These are phyloP conservation scores for Trichomycterus rosablanca DNA, from an alignment of 2,113 vertebrate species.

Conservation along the genomic window DNA sequence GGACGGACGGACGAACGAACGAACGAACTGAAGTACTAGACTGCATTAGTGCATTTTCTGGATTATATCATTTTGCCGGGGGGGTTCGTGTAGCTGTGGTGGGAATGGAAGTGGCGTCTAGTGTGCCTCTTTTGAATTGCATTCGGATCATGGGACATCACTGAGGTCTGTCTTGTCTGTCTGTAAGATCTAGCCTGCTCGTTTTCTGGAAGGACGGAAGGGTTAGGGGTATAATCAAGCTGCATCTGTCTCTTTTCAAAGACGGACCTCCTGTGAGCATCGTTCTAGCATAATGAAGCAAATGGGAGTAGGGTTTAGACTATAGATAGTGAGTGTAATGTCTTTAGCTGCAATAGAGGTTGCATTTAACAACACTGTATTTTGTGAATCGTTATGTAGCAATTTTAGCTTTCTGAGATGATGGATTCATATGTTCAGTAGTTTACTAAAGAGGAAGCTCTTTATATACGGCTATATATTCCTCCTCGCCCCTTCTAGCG, in stretches of 20 bases:
- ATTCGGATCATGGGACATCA: too few species aligned
- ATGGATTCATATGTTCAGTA: conserved; percentile 54
- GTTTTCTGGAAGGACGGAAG: conserved; percentile 25
- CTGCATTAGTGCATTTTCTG: too few species aligned
- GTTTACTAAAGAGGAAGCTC: conserved; percentile 59
- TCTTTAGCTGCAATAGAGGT: conserved; percentile 65
- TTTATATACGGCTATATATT: conserved; percentile 72
- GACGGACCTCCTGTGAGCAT: conserved; percentile 39
- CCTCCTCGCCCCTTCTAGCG: conserved; percentile 36
- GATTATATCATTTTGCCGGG: conserved; percentile 53
- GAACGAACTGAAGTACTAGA: conserved; percentile 39
- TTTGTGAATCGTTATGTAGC: conserved; percentile 74
- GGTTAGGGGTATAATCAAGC: conserved; percentile 13
- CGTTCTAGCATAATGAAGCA: conserved; percentile 49
- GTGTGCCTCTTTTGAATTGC: conserved; percentile 21
- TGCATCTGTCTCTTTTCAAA: conserved; percentile 32
- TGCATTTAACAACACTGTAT: conserved; percentile 64
- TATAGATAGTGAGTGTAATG: conserved; percentile 53
- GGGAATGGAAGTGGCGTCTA: conserved; percentile 29
- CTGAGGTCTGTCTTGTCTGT: too few species aligned
- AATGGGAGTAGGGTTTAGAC: conserved; percentile 29
- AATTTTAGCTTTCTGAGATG: conserved; percentile 63
- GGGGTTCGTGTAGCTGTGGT: conserved; percentile 41
- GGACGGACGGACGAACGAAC: too few species aligned
- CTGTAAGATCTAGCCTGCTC: too few species aligned